Evolutionary conservation across 2,113 vertebrate genomes (phyloP).

Genomic region (Forbesichthys papilliferus): DNA sequence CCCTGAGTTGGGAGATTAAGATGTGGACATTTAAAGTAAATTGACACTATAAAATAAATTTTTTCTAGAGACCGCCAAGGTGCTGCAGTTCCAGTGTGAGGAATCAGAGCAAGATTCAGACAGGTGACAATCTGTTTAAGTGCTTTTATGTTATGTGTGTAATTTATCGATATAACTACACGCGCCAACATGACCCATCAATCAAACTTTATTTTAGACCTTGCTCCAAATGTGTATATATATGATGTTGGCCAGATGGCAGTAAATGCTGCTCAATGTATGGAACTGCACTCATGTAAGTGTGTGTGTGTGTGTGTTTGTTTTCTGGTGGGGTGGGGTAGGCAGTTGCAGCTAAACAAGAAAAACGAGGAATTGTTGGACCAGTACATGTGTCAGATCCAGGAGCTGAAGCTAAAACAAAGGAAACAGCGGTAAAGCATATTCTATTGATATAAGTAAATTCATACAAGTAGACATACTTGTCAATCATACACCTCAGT

Average conservation of each 20-base stretch:
- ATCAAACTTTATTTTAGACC: background rate
- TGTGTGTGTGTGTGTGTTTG: background rate
- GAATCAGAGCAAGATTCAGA: conserved; percentile 61
- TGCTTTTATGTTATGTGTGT: background rate
- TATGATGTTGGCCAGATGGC: conserved; percentile 46
- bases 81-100: conserved; percentile 70
- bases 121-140: conserved; percentile 52
- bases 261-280: conserved; percentile 9
- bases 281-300: background rate
- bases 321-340: conserved; percentile 34
- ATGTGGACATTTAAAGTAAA: background rate
- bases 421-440: conserved; percentile 68
- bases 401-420: conserved; percentile 72
- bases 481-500: background rate
- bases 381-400: conserved; percentile 71
- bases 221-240: background rate
- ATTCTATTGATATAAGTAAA: background rate
- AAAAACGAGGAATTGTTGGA: conserved; percentile 63
- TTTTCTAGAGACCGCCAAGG: conserved; percentile 51
- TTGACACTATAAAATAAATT: background rate
- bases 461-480: background rate
- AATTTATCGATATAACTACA: background rate
- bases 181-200: background rate
- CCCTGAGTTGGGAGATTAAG: background rate
- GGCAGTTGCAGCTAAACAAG: conserved; percentile 63